Percentiles rank a stretch among this genome's conserved stretches.
Conservation (phyloP, 2,888 invertebrate genomes). For the Habroteleia sp. region DNA sequence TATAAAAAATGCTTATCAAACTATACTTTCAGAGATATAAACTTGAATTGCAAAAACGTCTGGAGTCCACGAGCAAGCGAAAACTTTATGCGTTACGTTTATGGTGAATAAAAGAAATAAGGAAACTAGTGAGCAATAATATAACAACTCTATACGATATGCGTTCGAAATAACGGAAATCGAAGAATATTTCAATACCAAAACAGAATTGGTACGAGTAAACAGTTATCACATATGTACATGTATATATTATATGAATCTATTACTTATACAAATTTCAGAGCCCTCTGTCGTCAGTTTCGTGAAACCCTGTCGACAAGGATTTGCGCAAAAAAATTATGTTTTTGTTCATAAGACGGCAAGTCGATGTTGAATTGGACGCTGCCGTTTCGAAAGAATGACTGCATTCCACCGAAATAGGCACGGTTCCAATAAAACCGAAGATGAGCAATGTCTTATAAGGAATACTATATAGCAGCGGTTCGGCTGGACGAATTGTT, state of each 20-base stretch:
- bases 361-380: conserved; percentile 18
- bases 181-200: conserved; percentile 16
- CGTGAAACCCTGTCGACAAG: conserved; percentile 11
- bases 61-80: conserved; percentile 28
- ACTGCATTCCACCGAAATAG: conserved; percentile 34
- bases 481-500: conserved; percentile 12
- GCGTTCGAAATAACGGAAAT: conserved; percentile 20
- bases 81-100: conserved; percentile 33
- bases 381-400: conserved; percentile 13
- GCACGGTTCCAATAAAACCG: conserved; percentile 47
- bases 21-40: conserved; percentile 44
- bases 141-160: conserved; percentile 21
- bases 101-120: conserved; percentile 22
- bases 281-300: not conserved
- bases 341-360: not conserved
- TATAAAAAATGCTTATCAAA: conserved; percentile 37
- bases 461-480: conserved; percentile 42
- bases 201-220: conserved; percentile 20
- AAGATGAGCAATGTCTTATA: conserved; percentile 35
- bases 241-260: conserved; percentile 34
- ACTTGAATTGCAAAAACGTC: conserved; percentile 47
- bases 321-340: too few relatives aligned
- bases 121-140: conserved; percentile 42
- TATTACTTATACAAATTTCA: conserved; percentile 16
- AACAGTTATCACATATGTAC: conserved; percentile 55